Conservation (phyloP, 1,140 invertebrate genomes). For the Sinella curviseta region DNA sequence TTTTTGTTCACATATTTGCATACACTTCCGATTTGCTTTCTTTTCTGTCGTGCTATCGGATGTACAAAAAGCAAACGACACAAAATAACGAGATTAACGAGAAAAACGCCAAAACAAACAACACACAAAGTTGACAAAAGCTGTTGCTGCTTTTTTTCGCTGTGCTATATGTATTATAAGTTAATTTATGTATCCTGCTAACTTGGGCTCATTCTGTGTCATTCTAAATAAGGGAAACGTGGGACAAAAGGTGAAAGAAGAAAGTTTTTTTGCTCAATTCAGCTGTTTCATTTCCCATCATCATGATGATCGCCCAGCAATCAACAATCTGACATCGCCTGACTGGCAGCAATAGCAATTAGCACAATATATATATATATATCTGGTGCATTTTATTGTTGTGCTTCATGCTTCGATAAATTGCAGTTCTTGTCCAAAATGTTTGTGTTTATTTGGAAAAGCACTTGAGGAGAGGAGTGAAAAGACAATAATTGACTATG, state of each 20-base stretch:
- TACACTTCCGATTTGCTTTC: not conserved
- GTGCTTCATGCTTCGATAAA: not conserved
- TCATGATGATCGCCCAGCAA: not conserved
- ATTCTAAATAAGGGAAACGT: not conserved
- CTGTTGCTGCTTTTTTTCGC: not conserved
- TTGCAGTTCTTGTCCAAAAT: not conserved
- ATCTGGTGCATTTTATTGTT: too few relatives aligned
- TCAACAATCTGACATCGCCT: not conserved
- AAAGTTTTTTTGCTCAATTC: not conserved
- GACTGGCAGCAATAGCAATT: not conserved
- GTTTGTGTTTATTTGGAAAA: not conserved
- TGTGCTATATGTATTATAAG: not conserved
- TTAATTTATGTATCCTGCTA: not conserved
- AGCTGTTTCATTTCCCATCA: not conserved
- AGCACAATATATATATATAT: too few relatives aligned
- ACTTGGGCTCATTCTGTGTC: not conserved
- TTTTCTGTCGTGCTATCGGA: too few relatives aligned
- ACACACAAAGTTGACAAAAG: not conserved
- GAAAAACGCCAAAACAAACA: not conserved
- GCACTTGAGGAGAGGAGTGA: not conserved
- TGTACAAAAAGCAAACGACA: too few relatives aligned
- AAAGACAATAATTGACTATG: not conserved
- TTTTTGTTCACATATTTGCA: not conserved
- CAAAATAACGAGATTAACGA: not conserved
- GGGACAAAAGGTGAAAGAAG: not conserved